A percentile compares a stretch with the other conserved stretches of the same genome.
Conservation (phyloP, 2,113 vertebrate genomes). For the Cepphus grylle region DNA sequence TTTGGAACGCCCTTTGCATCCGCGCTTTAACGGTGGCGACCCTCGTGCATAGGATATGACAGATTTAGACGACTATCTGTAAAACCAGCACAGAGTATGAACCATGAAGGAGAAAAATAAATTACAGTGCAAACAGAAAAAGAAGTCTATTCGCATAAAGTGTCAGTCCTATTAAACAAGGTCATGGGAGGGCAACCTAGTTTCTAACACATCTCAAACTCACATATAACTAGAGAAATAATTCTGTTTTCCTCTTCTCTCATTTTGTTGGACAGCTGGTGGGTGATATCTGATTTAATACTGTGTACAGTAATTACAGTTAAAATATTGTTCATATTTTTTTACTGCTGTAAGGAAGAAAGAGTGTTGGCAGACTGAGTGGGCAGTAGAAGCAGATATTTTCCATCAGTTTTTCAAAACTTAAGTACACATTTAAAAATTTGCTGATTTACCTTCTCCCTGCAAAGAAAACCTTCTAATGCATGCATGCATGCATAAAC, state of each 20-base stretch:
- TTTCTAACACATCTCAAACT: not conserved
- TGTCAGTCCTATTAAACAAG: not conserved
- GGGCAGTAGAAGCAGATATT: constrained; percentile 51
- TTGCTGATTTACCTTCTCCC: not conserved
- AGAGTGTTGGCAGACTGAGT: constrained; percentile 52
- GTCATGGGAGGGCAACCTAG: constrained; percentile 31
- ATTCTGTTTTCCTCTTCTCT: constrained; percentile 13
- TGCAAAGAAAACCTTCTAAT: not conserved
- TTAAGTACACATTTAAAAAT: not conserved
- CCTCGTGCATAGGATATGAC: not conserved
- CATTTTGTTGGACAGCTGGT: constrained; percentile 54
- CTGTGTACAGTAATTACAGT: constrained; percentile 63
- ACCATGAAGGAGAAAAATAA: not conserved
- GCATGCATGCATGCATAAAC: not conserved
- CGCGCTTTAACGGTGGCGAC: not conserved
- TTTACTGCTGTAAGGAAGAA: constrained; percentile 30
- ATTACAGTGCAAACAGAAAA: not conserved
- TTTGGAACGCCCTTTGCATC: not conserved
- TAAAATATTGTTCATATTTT: constrained; percentile 61
- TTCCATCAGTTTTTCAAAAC: constrained; percentile 17
- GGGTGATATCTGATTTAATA: constrained; percentile 46
- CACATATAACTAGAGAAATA: not conserved
- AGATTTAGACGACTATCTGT: not conserved
- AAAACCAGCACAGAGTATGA: not conserved
- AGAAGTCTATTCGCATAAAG: not conserved